phyloP scores from a whole-genome alignment of 2,797 vertebrate species.

The Acanthiza pusilla region DNA sequence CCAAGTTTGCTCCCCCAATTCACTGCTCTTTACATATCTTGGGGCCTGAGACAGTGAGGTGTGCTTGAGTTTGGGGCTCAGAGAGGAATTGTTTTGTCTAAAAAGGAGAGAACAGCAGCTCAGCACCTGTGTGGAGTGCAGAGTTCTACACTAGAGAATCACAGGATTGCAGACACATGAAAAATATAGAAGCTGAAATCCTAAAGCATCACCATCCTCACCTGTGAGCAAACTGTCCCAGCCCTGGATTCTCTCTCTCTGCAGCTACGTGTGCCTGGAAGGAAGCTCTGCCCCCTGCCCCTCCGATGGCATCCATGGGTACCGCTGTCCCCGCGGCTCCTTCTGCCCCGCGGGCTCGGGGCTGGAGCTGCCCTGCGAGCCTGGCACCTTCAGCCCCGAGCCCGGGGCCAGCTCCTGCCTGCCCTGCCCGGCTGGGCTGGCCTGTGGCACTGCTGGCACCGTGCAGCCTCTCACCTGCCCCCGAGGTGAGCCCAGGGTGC shows the following conservation, averaged over 20 bases:
- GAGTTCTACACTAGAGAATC: too few species aligned
- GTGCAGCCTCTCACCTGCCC: conserved; percentile 79
- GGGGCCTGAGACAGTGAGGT: too few species aligned
- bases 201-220: too few species aligned
- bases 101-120: too few species aligned
- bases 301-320: conserved; percentile 77
- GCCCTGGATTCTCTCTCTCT: not conserved
- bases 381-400: conserved; percentile 83
- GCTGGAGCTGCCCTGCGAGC: conserved; percentile 81
- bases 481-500: conserved; percentile 70
- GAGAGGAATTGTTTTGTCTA: too few species aligned
- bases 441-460: conserved; percentile 76
- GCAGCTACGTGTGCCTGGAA: conserved; percentile 84
- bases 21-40: too few species aligned
- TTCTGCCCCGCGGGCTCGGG: conserved; percentile 81
- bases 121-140: too few species aligned
- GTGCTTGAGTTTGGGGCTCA: too few species aligned
- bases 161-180: too few species aligned
- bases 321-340: conserved; percentile 84
- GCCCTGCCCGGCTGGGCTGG: conserved; percentile 80
- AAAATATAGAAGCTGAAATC: too few species aligned
- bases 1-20: too few species aligned
- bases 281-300: conserved; percentile 82
- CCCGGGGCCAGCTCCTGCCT: conserved; percentile 79
- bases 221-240: not conserved